These are phyloP conservation scores for Popillia japonica DNA, from an alignment of 1,140 invertebrate genomes.

Conservation along the genomic window DNA sequence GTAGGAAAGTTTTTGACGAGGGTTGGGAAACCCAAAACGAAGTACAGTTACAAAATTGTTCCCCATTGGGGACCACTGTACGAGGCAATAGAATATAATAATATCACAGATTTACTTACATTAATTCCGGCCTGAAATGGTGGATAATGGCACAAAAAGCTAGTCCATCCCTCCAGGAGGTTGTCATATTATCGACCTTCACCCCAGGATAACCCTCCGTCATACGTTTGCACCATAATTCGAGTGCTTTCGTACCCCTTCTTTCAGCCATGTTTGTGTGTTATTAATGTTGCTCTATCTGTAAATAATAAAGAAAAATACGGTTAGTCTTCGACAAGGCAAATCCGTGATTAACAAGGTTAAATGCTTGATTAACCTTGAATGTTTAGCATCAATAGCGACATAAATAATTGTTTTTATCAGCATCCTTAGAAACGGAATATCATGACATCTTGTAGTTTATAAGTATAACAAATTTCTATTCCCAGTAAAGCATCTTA, in stretches of 20 bases:
- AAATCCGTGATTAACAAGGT: background rate
- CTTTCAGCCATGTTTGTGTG: constrained; percentile 76
- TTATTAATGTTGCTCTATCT: background rate
- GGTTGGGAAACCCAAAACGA: too few species aligned
- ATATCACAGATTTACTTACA: constrained; percentile 84
- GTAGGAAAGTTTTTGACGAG: too few species aligned
- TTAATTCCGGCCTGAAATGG: constrained; percentile 92
- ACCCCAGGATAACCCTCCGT: constrained; percentile 90
- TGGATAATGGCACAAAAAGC: constrained; percentile 97
- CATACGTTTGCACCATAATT: constrained; percentile 87
- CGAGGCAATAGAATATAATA: too few species aligned
- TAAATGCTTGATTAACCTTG: background rate
- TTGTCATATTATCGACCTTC: constrained; percentile 90
- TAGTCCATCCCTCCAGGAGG: constrained; percentile 91
- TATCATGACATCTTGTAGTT: too few species aligned
- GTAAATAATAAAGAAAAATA: background rate
- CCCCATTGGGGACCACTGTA: too few species aligned
- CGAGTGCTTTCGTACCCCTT: constrained; percentile 85
- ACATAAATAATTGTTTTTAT: too few species aligned
- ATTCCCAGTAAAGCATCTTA: too few species aligned
- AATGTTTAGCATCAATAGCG: too few species aligned
- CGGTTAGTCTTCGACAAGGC: too few species aligned
- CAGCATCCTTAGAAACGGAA: too few species aligned
- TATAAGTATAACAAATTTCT: too few species aligned
- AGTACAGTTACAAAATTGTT: too few species aligned